Evolutionary conservation across 2,888 invertebrate genomes (phyloP), one percentile per base, ranked within the genome.

Genomic region (Coleophora deauratella): DNA sequence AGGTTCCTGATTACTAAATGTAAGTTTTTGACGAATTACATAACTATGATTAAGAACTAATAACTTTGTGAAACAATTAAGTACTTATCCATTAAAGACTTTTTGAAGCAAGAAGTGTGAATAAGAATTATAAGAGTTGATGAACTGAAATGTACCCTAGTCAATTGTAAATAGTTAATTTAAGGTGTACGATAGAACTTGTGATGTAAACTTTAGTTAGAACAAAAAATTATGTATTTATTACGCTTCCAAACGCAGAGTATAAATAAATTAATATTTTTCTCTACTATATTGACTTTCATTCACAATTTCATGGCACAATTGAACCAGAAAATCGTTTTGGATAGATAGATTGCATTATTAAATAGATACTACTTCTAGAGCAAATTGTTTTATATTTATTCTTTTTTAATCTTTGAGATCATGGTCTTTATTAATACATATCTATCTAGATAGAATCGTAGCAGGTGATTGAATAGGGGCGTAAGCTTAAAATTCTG

Each of bases 81-180:
- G 75, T 80, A 81, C 76, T 81, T 81, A 75, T 66, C 57, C 66
- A 65, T 57, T 59, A 63, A 66, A 55, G 55, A 59, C 67, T 54
- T 57, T 52, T 60, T 66, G 58, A 65, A 60, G 28, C 28, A 65
- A 50, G 64, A 63, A 46, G 56, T 62, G 56, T 54, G 45, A 56
- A 62, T 61, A 56, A 54, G 45, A 56, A 35, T 47, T 52, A 43
- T 63, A 68, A 64, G 51, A 60, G 76, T 78, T 60, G 77, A 78
- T 79, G 85, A 84, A 85, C 85, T 85, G 85, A 85, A 82, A 69
- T 80, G 76, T 82, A 82, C 79, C 78, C 85, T 85, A 85, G 85
- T 85, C 85, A 85, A 85, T 85, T 85, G 82, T 84, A 85, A 72
- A 85, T 85, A 84, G 51, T 51, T 70, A 63, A 62, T 51, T 55